Evolutionary conservation across 2,113 vertebrate genomes (phyloP).

Genomic region (Corythoichthys haematopterus): DNA sequence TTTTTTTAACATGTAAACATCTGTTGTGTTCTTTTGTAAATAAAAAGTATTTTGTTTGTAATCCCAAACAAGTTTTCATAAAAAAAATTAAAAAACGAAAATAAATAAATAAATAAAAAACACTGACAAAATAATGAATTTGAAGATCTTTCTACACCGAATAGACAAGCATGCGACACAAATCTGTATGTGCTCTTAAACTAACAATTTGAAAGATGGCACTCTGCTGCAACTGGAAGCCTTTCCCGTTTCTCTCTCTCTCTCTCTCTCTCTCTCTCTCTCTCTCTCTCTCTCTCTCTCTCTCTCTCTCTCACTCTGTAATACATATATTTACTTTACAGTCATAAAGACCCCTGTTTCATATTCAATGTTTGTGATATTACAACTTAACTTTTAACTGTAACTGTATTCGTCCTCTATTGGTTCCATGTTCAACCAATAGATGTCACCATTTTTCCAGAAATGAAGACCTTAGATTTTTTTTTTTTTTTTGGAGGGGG

Average conservation of each 20-base stretch:
- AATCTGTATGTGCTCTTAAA: background rate
- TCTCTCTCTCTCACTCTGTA: too few relatives aligned
- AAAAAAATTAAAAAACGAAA: background rate
- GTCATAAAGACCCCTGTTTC: too few relatives aligned
- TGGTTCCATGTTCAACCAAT: conserved; percentile 17
- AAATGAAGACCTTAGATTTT: background rate
- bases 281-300: too few relatives aligned
- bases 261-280: too few relatives aligned
- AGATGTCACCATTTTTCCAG: conserved; percentile 44
- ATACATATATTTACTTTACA: too few relatives aligned
- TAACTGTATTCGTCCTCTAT: background rate
- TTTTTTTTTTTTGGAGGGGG: rapidly evolving
- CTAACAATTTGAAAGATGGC: background rate
- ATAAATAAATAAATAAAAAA: background rate
- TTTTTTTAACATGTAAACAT: conserved; percentile 7
- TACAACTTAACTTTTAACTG: too few relatives aligned
- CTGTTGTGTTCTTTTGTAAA: conserved; percentile 35
- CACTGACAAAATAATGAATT: background rate
- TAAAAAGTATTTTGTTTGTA: conserved; percentile 18
- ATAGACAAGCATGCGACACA: conserved; percentile 19
- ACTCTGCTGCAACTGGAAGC: background rate
- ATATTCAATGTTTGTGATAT: too few relatives aligned
- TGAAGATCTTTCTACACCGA: conserved; percentile 12
- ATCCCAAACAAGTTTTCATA: background rate
- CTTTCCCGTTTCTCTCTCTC: background rate